Conservation (phyloP, 2,888 invertebrate genomes). For the Stenoptilia bipunctidactyla region DNA sequence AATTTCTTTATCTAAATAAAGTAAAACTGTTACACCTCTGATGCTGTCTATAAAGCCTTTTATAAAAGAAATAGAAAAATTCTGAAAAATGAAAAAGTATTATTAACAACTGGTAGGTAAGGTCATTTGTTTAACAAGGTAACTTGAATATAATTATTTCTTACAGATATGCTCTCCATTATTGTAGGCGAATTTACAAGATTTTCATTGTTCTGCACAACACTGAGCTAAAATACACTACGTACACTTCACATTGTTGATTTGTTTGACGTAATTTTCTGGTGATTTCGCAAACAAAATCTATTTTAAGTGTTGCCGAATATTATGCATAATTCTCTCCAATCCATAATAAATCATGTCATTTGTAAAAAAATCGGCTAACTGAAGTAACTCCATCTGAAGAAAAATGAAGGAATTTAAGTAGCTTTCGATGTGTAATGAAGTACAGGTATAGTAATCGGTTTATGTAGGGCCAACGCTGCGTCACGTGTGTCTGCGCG, state of each 20-base stretch:
- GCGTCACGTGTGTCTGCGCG: too few relatives aligned
- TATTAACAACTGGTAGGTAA: background rate
- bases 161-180: slow-evolving; percentile 48
- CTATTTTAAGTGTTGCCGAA: background rate
- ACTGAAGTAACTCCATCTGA: too few relatives aligned
- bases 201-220: background rate
- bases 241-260: background rate
- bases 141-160: slow-evolving; percentile 13
- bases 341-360: too few relatives aligned
- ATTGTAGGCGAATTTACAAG: slow-evolving; percentile 10
- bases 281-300: background rate
- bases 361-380: too few relatives aligned
- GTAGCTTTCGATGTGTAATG: too few relatives aligned
- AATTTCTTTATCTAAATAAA: slow-evolving; percentile 84
- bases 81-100: slow-evolving; percentile 56
- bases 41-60: slow-evolving; percentile 85
- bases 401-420: too few relatives aligned
- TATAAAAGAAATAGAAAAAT: slow-evolving; percentile 74
- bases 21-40: slow-evolving; percentile 80
- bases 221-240: background rate
- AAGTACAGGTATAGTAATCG: too few relatives aligned
- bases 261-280: background rate
- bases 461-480: too few relatives aligned
- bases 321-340: too few relatives aligned
- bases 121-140: slow-evolving; percentile 8